Base-by-base conservation (phyloP, 2,113 vertebrate species). In the Damaliscus lunatus region DNA sequence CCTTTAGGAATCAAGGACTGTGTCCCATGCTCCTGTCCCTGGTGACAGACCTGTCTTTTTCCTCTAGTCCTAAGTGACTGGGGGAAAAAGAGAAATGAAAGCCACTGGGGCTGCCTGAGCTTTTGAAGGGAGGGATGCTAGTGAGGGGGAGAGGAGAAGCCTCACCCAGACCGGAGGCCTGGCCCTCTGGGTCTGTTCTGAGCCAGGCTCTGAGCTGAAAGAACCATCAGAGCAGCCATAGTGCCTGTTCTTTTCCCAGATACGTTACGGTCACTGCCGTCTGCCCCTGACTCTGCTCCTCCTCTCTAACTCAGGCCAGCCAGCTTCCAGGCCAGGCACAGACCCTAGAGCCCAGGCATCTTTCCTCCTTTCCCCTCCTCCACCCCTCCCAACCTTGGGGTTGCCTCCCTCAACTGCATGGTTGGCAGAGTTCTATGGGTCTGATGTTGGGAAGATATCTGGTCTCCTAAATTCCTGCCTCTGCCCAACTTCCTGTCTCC, bases 401-500 rank as follows among this genome's bases (percentile, higher is more conserved):
- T 96, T 97, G 59, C 96, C 78, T 91, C 80, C 77, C 67, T 80
- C 10, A 62, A n/a, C 60, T 84, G 85, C 27, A 21, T 57, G 84
- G 81, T 87, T 95, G 84, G 81, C 92, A 95, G 59, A 95, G 57
- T 91, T 95, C 88, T 84, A 82, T 92, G 95, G 85, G 92, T 84
- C 77, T 96, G 88, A 67, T 92, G 46, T 92, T 96, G 90, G 88
- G 88, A 90, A 96, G 85, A 52, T 62, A 67, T 96, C 46, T 82
- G 67, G 50, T 81, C 60, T 93, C 86, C 86, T 36, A 36, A 96
- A 67, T 85, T 36, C 55, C 67, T 29, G 27, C 92, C 88, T 85
- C 62, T 94, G 74, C 67, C 71, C 62, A 4, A 40, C 67, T 92
- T 95, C 86, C 96, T 82, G 77, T 77, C 57, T 86, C 52, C 48